A percentile compares a stretch with the other conserved stretches of the same genome.
Evolutionary conservation across 2,888 invertebrate species (phyloP).

Genomic region (Oscheius sp.): DNA sequence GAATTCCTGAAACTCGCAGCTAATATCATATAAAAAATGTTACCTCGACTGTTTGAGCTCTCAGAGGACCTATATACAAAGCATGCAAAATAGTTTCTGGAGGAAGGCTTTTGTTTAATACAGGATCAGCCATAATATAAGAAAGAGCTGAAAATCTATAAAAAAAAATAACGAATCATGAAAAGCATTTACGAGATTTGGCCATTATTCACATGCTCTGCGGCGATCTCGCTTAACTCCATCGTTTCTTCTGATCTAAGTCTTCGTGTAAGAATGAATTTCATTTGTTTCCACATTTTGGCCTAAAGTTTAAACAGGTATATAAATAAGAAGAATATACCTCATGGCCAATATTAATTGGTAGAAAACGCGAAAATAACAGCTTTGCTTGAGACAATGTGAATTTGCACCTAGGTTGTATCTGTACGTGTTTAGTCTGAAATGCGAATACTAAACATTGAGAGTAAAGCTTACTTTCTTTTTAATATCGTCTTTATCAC

Average conservation of each 20-base stretch:
- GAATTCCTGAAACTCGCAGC: conserved; percentile 31
- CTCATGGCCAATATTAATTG: background rate
- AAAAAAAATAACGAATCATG: background rate
- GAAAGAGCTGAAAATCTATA: conserved; percentile 46
- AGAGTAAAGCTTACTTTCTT: conserved; percentile 5
- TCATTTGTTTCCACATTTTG: conserved; percentile 43
- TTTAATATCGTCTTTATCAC: background rate
- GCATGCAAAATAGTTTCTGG: conserved; percentile 43
- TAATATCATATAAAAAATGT: background rate
- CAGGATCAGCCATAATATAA: conserved; percentile 42
- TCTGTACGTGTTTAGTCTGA: background rate
- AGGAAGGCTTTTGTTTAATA: conserved; percentile 12
- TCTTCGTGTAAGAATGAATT: conserved; percentile 37
- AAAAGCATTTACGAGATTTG: conserved; percentile 24
- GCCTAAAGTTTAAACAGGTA: conserved; percentile 19
- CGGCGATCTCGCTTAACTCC: conserved; percentile 28
- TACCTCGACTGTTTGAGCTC: conserved; percentile 45
- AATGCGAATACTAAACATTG: background rate
- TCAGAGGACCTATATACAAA: conserved; percentile 45
- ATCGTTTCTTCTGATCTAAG: conserved; percentile 14
- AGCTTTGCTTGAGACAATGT: background rate
- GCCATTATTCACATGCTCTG: background rate
- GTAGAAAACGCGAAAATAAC: conserved; percentile 6
- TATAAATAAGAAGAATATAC: background rate
- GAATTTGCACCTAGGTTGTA: background rate